Percentiles rank a stretch among this genome's conserved stretches.
These are phyloP conservation scores for Abrostola triplasia DNA, from an alignment of 2,888 invertebrate species.

Conservation along the genomic window DNA sequence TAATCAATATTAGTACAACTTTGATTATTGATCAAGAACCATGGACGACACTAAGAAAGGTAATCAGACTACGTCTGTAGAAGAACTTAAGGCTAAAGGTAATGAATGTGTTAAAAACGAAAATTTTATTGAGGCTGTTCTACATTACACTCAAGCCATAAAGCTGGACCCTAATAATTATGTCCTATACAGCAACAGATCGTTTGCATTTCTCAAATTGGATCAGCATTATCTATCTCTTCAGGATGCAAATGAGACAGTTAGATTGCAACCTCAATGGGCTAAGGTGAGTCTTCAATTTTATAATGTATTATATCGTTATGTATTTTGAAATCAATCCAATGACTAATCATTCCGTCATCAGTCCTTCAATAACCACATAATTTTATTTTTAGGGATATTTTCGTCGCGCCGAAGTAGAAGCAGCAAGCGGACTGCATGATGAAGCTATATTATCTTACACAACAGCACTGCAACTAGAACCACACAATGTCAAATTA, in stretches of 20 bases:
- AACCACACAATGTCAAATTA: conserved; percentile 90
- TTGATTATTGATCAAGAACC: conserved; percentile 10
- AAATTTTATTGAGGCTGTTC: conserved; percentile 92
- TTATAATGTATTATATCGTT: neutral
- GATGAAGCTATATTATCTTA: conserved; percentile 91
- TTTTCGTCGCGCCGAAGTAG: conserved; percentile 92
- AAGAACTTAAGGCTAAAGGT: conserved; percentile 91
- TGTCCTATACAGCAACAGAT: conserved; percentile 93
- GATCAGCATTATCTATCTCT: conserved; percentile 93
- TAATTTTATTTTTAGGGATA: conserved; percentile 87
- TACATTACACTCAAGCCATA: conserved; percentile 94
- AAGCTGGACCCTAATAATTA: conserved; percentile 92
- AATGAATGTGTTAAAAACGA: conserved; percentile 92
- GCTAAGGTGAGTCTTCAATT: conserved; percentile 88
- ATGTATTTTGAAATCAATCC: too few species aligned
- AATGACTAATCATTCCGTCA: too few species aligned
- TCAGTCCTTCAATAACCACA: neutral
- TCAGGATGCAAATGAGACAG: conserved; percentile 93
- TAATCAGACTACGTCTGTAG: conserved; percentile 73
- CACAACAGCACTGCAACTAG: conserved; percentile 90
- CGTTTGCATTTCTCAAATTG: conserved; percentile 93
- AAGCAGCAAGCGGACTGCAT: conserved; percentile 90
- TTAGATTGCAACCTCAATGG: conserved; percentile 92
- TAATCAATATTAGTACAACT: neutral
- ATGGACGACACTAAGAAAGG: conserved; percentile 79